Percentiles rank a stretch among this genome's conserved stretches.
phyloP scores from a whole-genome alignment of 2,888 invertebrate species.

The Nysson spinosus region DNA sequence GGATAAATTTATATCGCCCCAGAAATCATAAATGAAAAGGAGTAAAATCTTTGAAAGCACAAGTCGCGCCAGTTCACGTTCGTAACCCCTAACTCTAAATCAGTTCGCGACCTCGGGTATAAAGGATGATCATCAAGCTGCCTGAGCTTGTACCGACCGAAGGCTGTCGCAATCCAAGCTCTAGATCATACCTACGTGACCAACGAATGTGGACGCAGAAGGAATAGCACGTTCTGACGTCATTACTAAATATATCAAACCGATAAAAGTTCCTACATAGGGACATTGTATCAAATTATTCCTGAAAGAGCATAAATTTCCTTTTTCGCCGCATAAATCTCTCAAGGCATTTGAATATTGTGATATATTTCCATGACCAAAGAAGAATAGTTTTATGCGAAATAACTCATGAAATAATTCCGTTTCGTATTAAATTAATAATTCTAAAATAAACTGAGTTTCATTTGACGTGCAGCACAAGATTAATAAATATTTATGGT shows the following conservation, averaged over 20 bases:
- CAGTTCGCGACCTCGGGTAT: conserved; percentile 34
- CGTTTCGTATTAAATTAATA: no score
- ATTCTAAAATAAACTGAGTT: no score
- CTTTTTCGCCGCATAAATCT: neutral
- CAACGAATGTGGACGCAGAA: conserved; percentile 3
- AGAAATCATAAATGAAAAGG: neutral
- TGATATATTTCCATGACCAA: no score
- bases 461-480: no score
- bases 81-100: conserved; percentile 30
- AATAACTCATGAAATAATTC: no score
- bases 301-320: neutral
- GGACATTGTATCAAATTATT: neutral
- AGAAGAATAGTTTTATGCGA: no score
- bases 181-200: conserved; percentile 35
- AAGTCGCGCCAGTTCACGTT: conserved; percentile 26
- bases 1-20: conserved; percentile 6
- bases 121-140: conserved; percentile 43
- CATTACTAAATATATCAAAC: conserved; percentile 21
- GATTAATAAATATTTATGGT: no score
- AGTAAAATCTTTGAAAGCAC: conserved; percentile 2
- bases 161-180: conserved; percentile 18
- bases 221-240: conserved; percentile 13
- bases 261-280: neutral
- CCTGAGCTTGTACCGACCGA: conserved; percentile 33
- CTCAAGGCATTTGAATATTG: no score